Evolutionary conservation across 2,888 invertebrate genomes (phyloP), one percentile per base, ranked within the genome.

Genomic region (Dasysyrphus tricinctus): DNA sequence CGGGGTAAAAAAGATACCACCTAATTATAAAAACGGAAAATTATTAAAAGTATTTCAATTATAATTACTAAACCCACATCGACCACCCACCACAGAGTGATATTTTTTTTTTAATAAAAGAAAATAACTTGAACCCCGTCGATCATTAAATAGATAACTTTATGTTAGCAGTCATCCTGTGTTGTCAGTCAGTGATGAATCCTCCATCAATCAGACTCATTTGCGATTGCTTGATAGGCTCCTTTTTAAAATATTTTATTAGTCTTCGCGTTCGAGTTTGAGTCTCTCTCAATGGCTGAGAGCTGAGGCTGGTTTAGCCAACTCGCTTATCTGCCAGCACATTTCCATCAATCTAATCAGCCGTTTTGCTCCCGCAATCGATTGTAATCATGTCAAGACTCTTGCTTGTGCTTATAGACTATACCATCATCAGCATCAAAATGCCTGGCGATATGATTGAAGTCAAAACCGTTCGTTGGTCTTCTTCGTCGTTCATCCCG

Each of bases 401-500:
- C 39, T 37, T 19, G 32, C n/a, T 34, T 77, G 74, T 75, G 80
- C 59, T 57, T 34, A 49, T 24, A 67, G 32, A 63, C 11, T 14
- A 34, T 11, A 24, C n/a, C 29, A 29, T 11, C 49, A 67, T 65
- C 47, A 47, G 51, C 44, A 80, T 85, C 77, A 74, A 85, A 85
- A 85, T 78, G 85, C 77, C 59, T 82, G 81, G 81, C 86, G 86
- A 86, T 86, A 86, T 86, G 86, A 86, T 86, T 86, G 86, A 86
- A 86, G 86, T 82, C 86, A 86, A 86, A 86, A 82, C 65, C 78
- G 54, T 54, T 29, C n/a, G 24, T 24, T 24, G 24, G 54, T 29
- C 2, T 29, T 29, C 29, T 14, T 42, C 16, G 37, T 16, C 19
- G 24, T 6, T 75, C 65, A n/a, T 82, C 54, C 63, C 54, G 63